These are phyloP conservation scores for Catajapyx aquilonaris DNA, from an alignment of 1,140 invertebrate species.

Conservation along the genomic window DNA sequence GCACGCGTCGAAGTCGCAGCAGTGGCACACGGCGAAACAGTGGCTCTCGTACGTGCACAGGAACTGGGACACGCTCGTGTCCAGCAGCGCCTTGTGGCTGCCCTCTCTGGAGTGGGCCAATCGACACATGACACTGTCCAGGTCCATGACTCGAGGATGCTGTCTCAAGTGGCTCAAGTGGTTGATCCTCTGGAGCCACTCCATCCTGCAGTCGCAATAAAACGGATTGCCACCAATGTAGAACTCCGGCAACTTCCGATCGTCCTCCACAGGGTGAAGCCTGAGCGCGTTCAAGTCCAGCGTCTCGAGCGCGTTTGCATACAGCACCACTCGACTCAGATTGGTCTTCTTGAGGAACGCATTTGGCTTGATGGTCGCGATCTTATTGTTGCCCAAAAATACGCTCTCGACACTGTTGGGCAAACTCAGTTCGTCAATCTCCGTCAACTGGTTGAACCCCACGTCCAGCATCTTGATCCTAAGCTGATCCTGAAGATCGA, in stretches of 20 bases:
- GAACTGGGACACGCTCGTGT: constrained; percentile 59
- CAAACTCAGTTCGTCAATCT: constrained; percentile 53
- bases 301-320: constrained; percentile 60
- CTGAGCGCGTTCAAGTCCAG: constrained; percentile 59
- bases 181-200: constrained; percentile 71
- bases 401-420: constrained; percentile 74
- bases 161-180: constrained; percentile 43
- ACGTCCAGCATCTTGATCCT: constrained; percentile 63
- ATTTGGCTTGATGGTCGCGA: constrained; percentile 52
- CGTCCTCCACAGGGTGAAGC: constrained; percentile 41
- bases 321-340: constrained; percentile 66
- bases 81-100: constrained; percentile 33
- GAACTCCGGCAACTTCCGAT: constrained; percentile 54
- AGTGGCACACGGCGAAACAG: constrained; percentile 80
- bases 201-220: constrained; percentile 78
- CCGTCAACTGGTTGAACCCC: constrained; percentile 64
- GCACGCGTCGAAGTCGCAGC: constrained; percentile 84
- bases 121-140: constrained; percentile 63
- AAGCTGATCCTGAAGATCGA: constrained; percentile 50
- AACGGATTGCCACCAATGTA: constrained; percentile 76
- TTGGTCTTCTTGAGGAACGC: constrained; percentile 68
- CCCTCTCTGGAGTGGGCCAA: constrained; percentile 47
- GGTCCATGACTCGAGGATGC: constrained; percentile 65
- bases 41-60: constrained; percentile 77
- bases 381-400: constrained; percentile 75